These are phyloP conservation scores for Dicrostonyx torquatus DNA, from an alignment of 2,797 vertebrate species.

Conservation along the genomic window DNA sequence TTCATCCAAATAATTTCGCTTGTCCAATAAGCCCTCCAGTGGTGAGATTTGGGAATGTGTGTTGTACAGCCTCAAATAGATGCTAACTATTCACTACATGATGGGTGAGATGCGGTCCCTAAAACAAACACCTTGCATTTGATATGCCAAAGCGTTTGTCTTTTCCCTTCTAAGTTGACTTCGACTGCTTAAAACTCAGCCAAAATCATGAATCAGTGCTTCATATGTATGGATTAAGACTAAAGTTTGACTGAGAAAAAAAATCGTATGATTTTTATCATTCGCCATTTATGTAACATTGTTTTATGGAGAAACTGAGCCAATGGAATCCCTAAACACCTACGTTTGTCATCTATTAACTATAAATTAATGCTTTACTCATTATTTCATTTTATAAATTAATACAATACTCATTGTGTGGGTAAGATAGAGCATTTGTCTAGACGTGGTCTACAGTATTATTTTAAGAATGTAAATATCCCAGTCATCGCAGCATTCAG, in stretches of 20 bases:
- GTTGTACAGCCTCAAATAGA: background rate
- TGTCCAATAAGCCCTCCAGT: background rate
- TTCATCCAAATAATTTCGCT: background rate
- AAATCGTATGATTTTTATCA: background rate
- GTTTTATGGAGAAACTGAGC: background rate
- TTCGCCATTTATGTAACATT: background rate
- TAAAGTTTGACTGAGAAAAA: background rate
- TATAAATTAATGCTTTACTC: background rate
- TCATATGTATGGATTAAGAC: background rate
- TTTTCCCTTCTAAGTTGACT: background rate
- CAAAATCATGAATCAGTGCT: background rate
- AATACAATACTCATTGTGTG: background rate
- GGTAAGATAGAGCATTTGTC: background rate
- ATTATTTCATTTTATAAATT: too few species aligned
- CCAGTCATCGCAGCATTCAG: background rate
- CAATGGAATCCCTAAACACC: background rate
- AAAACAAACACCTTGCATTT: background rate
- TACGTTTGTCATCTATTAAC: background rate
- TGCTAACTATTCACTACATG: background rate
- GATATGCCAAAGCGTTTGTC: background rate
- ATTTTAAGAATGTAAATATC: background rate
- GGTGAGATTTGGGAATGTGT: background rate
- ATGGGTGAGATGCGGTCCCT: background rate
- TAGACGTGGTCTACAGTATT: background rate
- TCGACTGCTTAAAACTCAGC: slow-evolving; percentile 11